Conservation (phyloP, 2,797 vertebrate species). For the Trachops cirrhosus region DNA sequence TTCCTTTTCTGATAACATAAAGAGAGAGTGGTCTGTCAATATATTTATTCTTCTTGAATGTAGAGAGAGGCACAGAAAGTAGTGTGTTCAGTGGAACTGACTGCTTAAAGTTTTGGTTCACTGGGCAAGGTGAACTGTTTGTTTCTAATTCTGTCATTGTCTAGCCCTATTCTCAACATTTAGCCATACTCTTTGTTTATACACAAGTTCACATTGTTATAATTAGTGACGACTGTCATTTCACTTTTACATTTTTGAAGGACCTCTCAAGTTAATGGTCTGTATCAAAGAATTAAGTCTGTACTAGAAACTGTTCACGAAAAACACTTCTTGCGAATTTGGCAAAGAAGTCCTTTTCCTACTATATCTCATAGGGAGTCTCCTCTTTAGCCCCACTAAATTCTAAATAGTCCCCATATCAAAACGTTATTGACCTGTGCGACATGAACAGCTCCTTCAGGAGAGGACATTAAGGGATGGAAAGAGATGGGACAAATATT, state of each 20-base stretch:
- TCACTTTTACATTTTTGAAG: not conserved
- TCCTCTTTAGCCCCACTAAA: not conserved
- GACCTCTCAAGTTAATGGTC: not conserved
- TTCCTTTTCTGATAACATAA: slow-evolving; percentile 1
- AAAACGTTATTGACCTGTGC: not conserved
- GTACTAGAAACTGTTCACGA: not conserved
- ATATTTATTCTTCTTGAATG: not conserved
- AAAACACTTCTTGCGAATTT: not conserved
- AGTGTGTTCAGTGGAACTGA: not conserved
- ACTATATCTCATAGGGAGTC: not conserved
- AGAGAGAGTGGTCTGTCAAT: not conserved
- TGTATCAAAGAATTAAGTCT: not conserved
- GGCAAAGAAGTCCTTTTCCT: not conserved
- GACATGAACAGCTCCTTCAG: not conserved
- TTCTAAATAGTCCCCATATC: not conserved
- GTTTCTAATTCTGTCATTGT: not conserved
- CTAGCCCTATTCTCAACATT: not conserved
- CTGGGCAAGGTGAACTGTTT: not conserved
- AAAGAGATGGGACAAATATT: not conserved
- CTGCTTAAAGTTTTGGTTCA: not conserved
- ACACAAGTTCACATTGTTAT: not conserved
- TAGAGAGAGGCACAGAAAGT: not conserved
- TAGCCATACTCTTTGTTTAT: not conserved
- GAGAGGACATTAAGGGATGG: not conserved
- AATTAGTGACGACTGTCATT: not conserved